Evolutionary conservation across 2,113 vertebrate genomes (phyloP).

Genomic region (Malurus cyaneus): DNA sequence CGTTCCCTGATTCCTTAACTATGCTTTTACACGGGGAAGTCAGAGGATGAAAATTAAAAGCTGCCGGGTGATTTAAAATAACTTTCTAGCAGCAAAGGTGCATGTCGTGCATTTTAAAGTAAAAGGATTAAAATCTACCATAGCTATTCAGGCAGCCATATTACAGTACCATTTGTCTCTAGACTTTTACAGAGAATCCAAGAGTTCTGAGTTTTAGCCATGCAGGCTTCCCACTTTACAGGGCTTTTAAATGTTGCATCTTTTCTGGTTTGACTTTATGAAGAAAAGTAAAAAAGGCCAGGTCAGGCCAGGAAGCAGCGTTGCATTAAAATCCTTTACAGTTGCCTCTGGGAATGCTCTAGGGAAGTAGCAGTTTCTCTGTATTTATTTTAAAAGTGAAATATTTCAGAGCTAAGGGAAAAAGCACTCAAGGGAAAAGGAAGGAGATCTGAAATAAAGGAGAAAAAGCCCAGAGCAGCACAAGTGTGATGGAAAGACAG

Average conservation of each 20-base stretch:
- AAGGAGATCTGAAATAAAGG: neutral
- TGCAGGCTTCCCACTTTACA: neutral
- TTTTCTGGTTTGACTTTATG: neutral
- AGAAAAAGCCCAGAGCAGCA: neutral
- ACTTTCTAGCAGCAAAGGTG: neutral
- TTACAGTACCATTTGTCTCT: neutral
- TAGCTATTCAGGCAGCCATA: neutral
- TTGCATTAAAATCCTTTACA: neutral
- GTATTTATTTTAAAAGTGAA: neutral
- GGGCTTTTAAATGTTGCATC: neutral
- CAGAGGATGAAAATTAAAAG: neutral
- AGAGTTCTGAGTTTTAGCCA: neutral
- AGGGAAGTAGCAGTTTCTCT: neutral
- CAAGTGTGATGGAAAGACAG: neutral
- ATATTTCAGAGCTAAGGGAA: neutral
- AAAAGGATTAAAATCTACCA: neutral
- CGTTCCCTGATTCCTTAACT: neutral
- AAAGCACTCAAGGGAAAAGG: neutral
- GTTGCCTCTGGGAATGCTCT: neutral
- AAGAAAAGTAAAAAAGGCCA: neutral
- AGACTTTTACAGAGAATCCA: neutral
- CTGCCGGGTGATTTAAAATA: neutral
- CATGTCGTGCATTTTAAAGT: neutral
- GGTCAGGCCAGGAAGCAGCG: neutral
- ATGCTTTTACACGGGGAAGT: neutral